Conservation (phyloP, 2,113 vertebrate genomes). For the Leiothrix lutea region DNA sequence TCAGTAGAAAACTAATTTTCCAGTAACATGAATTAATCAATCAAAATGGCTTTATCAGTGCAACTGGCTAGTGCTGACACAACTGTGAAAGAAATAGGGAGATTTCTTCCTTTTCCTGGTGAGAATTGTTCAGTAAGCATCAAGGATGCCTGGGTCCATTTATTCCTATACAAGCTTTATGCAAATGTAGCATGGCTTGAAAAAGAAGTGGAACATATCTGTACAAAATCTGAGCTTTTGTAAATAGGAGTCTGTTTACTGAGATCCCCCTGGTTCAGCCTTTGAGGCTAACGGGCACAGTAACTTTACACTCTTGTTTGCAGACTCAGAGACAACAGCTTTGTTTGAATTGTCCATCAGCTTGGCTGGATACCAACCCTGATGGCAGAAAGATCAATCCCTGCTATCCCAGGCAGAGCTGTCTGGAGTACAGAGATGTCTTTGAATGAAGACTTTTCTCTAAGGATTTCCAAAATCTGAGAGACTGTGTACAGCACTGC, state of each 20-base stretch:
- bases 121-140: not conserved
- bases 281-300: not conserved
- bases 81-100: not conserved
- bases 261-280: not conserved
- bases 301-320: not conserved
- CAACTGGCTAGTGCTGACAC: not conserved
- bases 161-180: not conserved
- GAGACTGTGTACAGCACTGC: not conserved
- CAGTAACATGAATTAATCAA: not conserved
- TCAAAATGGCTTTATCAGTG: not conserved
- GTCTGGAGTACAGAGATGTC: not conserved
- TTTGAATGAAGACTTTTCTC: not conserved
- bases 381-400: not conserved
- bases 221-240: not conserved
- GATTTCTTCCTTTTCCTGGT: not conserved
- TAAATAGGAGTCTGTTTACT: not conserved
- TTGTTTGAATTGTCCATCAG: not conserved
- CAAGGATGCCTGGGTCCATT: not conserved
- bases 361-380: not conserved
- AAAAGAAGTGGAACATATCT: not conserved
- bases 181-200: not conserved
- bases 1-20: not conserved
- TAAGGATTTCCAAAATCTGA: not conserved
- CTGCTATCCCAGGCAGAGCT: not conserved
- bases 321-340: not conserved